Conservation (phyloP, 1,140 invertebrate species). For the Achatina immaculata region DNA sequence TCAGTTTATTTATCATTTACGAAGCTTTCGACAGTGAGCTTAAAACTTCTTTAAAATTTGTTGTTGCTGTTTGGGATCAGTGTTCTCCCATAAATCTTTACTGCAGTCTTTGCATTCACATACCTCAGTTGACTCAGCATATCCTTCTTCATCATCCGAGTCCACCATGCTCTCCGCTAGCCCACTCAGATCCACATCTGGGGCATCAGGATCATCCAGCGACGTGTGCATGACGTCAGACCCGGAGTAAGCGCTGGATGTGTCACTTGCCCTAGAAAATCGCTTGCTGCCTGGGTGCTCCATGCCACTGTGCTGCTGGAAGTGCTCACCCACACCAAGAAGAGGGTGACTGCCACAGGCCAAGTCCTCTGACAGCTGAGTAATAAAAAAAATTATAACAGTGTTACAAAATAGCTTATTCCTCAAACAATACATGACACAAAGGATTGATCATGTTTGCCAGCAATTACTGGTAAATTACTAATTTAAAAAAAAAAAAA, state of each 20-base stretch:
- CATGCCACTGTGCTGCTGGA: neutral
- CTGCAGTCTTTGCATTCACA: slow-evolving; percentile 8
- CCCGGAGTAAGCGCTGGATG: slow-evolving; percentile 92
- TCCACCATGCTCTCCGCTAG: slow-evolving; percentile 95
- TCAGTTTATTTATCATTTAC: no score
- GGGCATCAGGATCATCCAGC: slow-evolving; percentile 78
- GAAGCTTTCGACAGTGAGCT: no score
- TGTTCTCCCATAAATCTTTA: no score
- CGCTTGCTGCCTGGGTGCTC: slow-evolving; percentile 74
- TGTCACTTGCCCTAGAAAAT: slow-evolving; percentile 91
- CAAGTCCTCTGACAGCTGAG: slow-evolving; percentile 51
- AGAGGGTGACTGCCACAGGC: slow-evolving; percentile 25
- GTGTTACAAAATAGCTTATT: no score
- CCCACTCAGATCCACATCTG: slow-evolving; percentile 82
- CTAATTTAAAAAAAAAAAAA: no score
- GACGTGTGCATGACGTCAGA: slow-evolving; percentile 92
- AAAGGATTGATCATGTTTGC: no score
- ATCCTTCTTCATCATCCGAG: slow-evolving; percentile 80
- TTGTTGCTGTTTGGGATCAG: neutral
- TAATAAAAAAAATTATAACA: slow-evolving; percentile 12
- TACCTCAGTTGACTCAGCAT: slow-evolving; percentile 89
- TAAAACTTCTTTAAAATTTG: slow-evolving; percentile 2
- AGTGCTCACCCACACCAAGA: slow-evolving; percentile 11
- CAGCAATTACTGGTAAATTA: no score
- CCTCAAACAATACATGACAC: no score